Evolutionary conservation across 2,113 vertebrate species (phyloP).

Genomic region (Eptatretus burgeri): DNA sequence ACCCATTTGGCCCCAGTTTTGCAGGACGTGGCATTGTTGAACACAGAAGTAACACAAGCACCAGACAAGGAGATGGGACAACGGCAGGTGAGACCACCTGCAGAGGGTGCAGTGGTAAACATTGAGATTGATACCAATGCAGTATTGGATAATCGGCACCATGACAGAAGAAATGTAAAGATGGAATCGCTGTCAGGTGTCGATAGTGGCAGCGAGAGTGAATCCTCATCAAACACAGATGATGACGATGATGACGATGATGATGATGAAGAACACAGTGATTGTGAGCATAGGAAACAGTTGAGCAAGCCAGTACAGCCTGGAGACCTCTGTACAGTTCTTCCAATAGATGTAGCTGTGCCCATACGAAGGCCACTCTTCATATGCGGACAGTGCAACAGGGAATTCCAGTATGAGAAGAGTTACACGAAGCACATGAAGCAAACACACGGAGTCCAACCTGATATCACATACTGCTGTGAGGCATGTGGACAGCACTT

Average conservation of each 20-base stretch:
- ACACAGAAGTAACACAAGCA: constrained; percentile 16
- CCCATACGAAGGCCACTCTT: constrained; percentile 22
- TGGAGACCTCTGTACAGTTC: constrained; percentile 7
- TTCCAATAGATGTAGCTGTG: constrained; percentile 14
- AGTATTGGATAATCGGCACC: constrained; percentile 11
- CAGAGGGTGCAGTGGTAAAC: constrained; percentile 1
- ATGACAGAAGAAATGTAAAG: neutral
- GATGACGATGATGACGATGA: constrained; percentile 11
- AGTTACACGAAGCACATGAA: constrained; percentile 28
- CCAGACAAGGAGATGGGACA: constrained; percentile 12
- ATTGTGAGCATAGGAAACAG: constrained; percentile 6
- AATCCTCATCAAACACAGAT: constrained; percentile 9
- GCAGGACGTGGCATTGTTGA: neutral
- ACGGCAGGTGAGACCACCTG: constrained; percentile 10
- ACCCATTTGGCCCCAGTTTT: neutral
- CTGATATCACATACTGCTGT: constrained; percentile 37
- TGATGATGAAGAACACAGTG: constrained; percentile 9
- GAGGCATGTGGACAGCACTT: constrained; percentile 63
- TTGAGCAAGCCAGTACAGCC: neutral
- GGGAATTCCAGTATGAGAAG: constrained; percentile 26
- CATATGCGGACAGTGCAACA: constrained; percentile 24
- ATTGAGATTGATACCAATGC: neutral
- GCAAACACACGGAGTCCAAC: constrained; percentile 33
- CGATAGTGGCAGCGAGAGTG: constrained; percentile 8
- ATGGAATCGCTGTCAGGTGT: neutral